phyloP scores from a whole-genome alignment of 2,797 vertebrate genomes.

The Enteromius paludinosus region DNA sequence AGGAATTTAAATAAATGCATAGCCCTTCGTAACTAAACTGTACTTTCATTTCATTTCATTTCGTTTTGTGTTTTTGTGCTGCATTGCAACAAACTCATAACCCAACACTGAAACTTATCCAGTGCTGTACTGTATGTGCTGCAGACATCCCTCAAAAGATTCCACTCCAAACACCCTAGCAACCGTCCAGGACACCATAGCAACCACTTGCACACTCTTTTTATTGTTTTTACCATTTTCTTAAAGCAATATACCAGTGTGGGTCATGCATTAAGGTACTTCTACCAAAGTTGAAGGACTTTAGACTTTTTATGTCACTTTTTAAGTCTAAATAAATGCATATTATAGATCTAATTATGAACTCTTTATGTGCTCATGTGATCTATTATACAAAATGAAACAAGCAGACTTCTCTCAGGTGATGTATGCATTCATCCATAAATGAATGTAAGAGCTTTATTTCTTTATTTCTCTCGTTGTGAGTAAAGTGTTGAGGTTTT shows the following conservation, averaged over 20 bases:
- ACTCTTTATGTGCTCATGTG: neutral
- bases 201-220: neutral
- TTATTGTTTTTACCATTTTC: neutral
- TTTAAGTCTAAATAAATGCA: neutral
- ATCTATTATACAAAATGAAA: neutral
- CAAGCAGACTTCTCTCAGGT: neutral
- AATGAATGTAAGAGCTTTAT: neutral
- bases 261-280: neutral
- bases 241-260: neutral
- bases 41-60: neutral
- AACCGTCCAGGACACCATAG: neutral
- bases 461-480: neutral
- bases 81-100: neutral
- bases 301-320: neutral
- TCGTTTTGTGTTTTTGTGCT: accelerated
- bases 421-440: neutral
- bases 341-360: neutral
- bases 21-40: neutral
- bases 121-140: neutral
- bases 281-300: neutral
- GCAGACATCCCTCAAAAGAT: neutral
- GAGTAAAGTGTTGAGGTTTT: neutral
- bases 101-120: neutral
- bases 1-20: neutral
- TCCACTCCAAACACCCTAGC: neutral